A percentile compares a stretch with the other conserved stretches of the same genome.
Evolutionary conservation across 2,888 invertebrate species (phyloP).

Genomic region (Drosophila paucipuncta): DNA sequence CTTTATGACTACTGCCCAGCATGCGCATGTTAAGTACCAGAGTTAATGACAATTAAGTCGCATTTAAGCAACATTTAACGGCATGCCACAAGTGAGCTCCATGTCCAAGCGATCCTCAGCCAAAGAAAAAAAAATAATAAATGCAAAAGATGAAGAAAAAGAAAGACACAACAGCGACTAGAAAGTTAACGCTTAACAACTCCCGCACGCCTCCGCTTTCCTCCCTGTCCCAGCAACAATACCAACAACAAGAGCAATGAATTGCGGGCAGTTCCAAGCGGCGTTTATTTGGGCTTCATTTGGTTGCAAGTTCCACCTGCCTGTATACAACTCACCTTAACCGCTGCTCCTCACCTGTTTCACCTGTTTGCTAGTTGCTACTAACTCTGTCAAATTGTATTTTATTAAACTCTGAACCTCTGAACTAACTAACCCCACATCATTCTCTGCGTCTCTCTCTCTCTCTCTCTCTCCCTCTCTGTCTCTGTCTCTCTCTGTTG

Average conservation of each 20-base stretch:
- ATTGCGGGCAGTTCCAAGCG: constrained; percentile 63
- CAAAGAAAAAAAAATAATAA: neutral
- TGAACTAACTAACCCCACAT: constrained; percentile 36
- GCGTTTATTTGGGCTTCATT: constrained; percentile 40
- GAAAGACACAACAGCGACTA: constrained; percentile 29
- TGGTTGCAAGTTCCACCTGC: constrained; percentile 31
- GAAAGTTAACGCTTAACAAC: constrained; percentile 45
- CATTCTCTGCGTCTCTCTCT: constrained; percentile 16
- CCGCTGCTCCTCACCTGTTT: constrained; percentile 32
- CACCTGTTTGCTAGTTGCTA: constrained; percentile 52
- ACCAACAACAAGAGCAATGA: constrained; percentile 13
- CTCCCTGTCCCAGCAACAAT: constrained; percentile 1
- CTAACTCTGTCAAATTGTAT: constrained; percentile 39
- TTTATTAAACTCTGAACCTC: constrained; percentile 14
- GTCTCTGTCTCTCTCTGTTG: neutral
- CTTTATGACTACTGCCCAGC: constrained; percentile 40
- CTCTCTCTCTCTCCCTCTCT: constrained; percentile 4
- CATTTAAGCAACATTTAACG: constrained; percentile 64
- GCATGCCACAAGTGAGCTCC: constrained; percentile 42
- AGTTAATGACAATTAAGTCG: constrained; percentile 70
- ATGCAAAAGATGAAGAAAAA: constrained; percentile 1
- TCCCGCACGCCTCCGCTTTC: constrained; percentile 16
- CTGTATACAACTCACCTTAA: constrained; percentile 31
- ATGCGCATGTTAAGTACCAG: constrained; percentile 74
- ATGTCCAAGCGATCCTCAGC: constrained; percentile 9